Evolutionary conservation across 2,113 vertebrate genomes (phyloP).

Genomic region (Mola mola): DNA sequence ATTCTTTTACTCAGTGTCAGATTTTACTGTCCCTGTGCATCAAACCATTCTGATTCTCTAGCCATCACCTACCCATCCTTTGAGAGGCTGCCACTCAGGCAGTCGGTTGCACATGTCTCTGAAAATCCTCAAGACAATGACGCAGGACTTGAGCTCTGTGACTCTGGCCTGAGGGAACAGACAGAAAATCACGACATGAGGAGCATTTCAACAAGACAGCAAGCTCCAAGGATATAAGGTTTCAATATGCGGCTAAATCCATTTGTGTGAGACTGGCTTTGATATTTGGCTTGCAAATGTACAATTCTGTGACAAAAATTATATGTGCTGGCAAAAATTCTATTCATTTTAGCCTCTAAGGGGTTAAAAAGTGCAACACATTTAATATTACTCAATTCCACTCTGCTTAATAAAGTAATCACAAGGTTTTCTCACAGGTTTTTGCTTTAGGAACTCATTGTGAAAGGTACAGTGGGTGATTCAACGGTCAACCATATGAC

Average conservation of each 20-base stretch:
- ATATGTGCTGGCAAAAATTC: no score
- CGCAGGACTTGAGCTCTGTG: slow-evolving; percentile 93
- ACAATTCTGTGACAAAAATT: no score
- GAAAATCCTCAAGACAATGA: slow-evolving; percentile 93
- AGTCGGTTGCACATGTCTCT: slow-evolving; percentile 93
- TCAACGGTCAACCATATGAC: no score
- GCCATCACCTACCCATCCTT: slow-evolving; percentile 92
- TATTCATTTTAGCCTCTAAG: no score
- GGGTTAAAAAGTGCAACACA: no score
- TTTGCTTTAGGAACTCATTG: no score
- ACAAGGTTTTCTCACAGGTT: no score
- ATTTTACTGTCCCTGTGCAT: not conserved
- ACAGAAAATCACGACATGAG: slow-evolving; percentile 8
- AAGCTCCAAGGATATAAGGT: not conserved
- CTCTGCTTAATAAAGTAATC: no score
- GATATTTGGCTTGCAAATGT: no score
- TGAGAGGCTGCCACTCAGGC: slow-evolving; percentile 89
- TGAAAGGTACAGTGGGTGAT: no score
- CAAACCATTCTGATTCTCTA: slow-evolving; percentile 8
- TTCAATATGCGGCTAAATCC: not conserved
- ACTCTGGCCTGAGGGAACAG: slow-evolving; percentile 88
- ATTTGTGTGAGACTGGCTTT: no score
- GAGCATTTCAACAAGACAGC: slow-evolving; percentile 20
- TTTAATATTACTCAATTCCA: no score
- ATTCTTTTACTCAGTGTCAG: not conserved